phyloP scores from a whole-genome alignment of 2,113 vertebrate species.

The Dasypus novemcinctus region DNA sequence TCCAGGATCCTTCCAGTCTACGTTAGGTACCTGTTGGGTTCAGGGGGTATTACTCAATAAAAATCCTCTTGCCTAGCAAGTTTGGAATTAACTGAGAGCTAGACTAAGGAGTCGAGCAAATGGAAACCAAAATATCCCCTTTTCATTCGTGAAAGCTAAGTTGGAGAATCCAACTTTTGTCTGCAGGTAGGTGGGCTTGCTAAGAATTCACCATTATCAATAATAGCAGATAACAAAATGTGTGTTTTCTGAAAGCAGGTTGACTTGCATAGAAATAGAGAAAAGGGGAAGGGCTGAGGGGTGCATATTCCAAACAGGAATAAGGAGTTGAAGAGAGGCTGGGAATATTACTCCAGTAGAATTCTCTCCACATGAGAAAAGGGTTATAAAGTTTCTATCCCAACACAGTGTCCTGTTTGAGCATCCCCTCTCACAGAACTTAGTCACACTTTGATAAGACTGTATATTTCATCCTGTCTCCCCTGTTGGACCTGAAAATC shows the following conservation, averaged over 20 bases:
- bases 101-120: not conserved
- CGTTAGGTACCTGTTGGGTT: not conserved
- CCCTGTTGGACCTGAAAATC: not conserved
- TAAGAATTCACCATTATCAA: not conserved
- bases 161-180: not conserved
- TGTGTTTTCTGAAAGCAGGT: conserved; percentile 7
- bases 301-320: not conserved
- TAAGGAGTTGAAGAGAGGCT: not conserved
- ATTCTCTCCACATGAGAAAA: not conserved
- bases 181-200: not conserved
- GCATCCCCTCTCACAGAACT: not conserved
- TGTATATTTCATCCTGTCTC: not conserved
- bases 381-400: not conserved
- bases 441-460: not conserved
- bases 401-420: not conserved
- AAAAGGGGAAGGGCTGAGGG: not conserved
- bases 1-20: not conserved
- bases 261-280: not conserved
- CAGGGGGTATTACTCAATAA: not conserved
- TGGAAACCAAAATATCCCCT: not conserved
- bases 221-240: not conserved
- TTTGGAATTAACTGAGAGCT: not conserved
- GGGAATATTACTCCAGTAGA: not conserved
- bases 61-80: not conserved
- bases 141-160: not conserved